Base-by-base conservation (phyloP, 2,888 invertebrate species). In the Galeruca laticollis region DNA sequence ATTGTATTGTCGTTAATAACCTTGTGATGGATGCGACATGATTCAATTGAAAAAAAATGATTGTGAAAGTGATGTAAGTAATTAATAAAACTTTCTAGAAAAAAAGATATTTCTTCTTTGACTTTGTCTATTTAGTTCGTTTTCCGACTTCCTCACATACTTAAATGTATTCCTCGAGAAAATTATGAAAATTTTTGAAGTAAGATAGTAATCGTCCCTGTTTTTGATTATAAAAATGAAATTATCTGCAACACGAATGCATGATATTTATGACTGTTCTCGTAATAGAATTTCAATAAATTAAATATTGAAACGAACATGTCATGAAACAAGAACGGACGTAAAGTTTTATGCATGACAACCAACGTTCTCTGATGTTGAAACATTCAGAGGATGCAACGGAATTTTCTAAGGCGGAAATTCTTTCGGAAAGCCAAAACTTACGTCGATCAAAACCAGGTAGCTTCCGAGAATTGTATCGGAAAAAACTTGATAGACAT, bases 401-500 rank as follows among this genome's bases (percentile, higher is more conserved):
- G n/a, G 63, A 54, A 54, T 63, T 40, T 52, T 26, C 49, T 43
- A 31, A n/a, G 4, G 40, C 15, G 33, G 18, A 54, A 11, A 43
- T 51, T 15, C 21, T 15, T 37, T 9, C 11, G 20, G 43, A 65
- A 57, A 57, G 65, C 20, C 49, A 47, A 65, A 56, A 57, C 40
- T 47, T 33, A n/a, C 57, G 68, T 66, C 69, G 62, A 71, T 72
- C 57, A 70, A 66, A 21, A 56, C 15, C 63, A 70, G 68, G 64
- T 70, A 64, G 64, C 66, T 66, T 60, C 26, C 20, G 26, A 49
- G 60, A 72, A 70, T 33, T 69, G 60, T 72, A 69, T 72, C 60
- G 54, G 61, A 64, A 69, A 26, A 26, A 72, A 70, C 64, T 70
- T 63, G 69, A 70, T 56, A 70, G 70, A 70, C 61, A 63, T 59